Conservation (phyloP, 2,797 vertebrate genomes). For the Diplodus puntazzo region DNA sequence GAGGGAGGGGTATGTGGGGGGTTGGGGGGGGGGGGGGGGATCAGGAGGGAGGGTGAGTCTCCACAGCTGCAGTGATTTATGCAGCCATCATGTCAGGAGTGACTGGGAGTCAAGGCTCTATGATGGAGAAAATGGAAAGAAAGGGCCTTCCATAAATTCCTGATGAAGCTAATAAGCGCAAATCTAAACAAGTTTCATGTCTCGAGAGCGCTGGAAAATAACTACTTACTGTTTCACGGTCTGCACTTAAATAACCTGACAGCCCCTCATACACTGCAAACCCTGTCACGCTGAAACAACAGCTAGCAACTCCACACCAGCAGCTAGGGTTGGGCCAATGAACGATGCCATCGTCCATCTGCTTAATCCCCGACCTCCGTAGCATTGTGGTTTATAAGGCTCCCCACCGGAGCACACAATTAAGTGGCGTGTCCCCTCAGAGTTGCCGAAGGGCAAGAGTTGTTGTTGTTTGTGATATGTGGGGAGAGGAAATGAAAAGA, state of each 20-base stretch:
- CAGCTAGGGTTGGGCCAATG: not conserved
- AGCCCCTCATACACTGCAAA: conserved; percentile 38
- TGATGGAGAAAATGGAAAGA: conserved; percentile 51
- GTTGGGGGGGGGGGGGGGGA: not conserved
- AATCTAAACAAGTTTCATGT: conserved; percentile 46
- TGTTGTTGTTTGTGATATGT: too few relatives aligned
- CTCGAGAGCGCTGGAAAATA: conserved; percentile 48
- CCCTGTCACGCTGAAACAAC: conserved; percentile 44
- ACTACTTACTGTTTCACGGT: conserved; percentile 44
- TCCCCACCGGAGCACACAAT: too few relatives aligned
- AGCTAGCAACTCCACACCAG: conserved; percentile 12
- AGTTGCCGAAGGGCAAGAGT: too few relatives aligned
- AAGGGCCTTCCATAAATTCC: conserved; percentile 71
- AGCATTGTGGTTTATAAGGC: too few relatives aligned
- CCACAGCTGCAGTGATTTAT: conserved; percentile 73
- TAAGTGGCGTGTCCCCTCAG: too few relatives aligned
- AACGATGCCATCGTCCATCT: too few relatives aligned
- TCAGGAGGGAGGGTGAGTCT: conserved; percentile 32
- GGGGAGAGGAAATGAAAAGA: too few relatives aligned
- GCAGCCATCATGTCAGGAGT: conserved; percentile 65
- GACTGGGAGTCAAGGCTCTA: conserved; percentile 66
- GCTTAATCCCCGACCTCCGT: too few relatives aligned
- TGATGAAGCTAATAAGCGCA: conserved; percentile 64
- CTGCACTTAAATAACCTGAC: conserved; percentile 52
- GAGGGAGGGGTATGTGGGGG: conserved; percentile 22